Conservation (phyloP, 2,113 vertebrate species). For the Cyprinodon brontotheroides region DNA sequence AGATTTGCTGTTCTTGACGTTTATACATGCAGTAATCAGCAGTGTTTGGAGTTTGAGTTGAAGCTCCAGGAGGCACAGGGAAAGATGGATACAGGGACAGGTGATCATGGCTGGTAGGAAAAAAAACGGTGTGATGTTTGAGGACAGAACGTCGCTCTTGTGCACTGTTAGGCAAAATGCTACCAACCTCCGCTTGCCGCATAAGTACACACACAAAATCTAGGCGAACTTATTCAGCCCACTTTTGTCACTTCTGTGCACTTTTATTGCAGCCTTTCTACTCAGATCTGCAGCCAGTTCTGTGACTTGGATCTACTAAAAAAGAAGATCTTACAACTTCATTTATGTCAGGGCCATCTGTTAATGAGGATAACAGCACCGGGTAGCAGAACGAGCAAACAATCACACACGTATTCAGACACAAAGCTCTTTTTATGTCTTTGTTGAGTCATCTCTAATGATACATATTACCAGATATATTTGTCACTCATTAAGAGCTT, state of each 20-base stretch:
- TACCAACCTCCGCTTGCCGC: conserved; percentile 33
- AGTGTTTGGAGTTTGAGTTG: conserved; percentile 48
- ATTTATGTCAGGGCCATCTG: conserved; percentile 5
- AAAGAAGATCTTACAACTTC: conserved; percentile 4
- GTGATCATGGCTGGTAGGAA: conserved; percentile 14
- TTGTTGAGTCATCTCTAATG: conserved; percentile 9
- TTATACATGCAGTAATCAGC: conserved; percentile 44
- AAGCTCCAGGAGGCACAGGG: conserved; percentile 1
- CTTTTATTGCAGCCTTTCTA: conserved; percentile 22
- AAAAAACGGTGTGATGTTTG: conserved; percentile 2
- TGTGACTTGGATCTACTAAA: conserved; percentile 38
- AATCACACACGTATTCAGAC: background rate
- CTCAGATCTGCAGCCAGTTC: conserved; percentile 3
- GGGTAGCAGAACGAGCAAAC: conserved; percentile 17
- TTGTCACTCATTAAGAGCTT: background rate
- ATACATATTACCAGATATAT: background rate
- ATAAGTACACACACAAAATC: background rate
- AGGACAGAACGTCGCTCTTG: conserved; percentile 29
- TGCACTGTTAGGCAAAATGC: conserved; percentile 33
- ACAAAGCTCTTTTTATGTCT: background rate
- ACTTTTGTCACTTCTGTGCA: background rate
- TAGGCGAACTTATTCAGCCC: too few species aligned
- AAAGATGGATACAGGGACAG: conserved; percentile 1
- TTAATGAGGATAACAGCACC: conserved; percentile 39
- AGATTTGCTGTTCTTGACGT: conserved; percentile 54